Evolutionary conservation across 2,797 vertebrate species (phyloP), one percentile per base, ranked within the genome.

Genomic region (Danio tinwini): DNA sequence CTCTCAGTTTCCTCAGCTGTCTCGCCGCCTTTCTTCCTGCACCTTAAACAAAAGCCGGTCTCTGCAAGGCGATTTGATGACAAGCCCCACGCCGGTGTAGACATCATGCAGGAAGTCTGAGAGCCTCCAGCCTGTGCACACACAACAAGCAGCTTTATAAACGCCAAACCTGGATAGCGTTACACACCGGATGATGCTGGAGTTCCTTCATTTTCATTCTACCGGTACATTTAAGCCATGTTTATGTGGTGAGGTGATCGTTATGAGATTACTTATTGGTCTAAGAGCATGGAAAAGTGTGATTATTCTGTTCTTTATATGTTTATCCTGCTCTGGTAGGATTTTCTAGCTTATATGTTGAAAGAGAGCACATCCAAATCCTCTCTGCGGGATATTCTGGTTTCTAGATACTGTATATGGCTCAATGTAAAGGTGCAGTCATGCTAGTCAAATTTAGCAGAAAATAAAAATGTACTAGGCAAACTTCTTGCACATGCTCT

Each of bases 1-100:
- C 73, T 74, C 67, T 69, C 71, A 58, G 59, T 56, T 84, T 58
- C 29, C 11, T 50, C 63, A 40, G 58, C 62, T 71, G 58, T 47
- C 83, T 83, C 83, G n/a, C 82, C 2, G 19, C 45, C 69, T 69
- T 37, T 75, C 55, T 74, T 77, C 69, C 53, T n/a, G 5, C 55
- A 64, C 45, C 52, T 77, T 58, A 82, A 83, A 83, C 63, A 85
- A 81, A 82, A 49, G 59, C 45, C 42, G 5, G 47, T n/a, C 9
- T 82, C 47, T 76, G 14, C 65, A 47, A 68, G 63, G 56, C 29
- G 56, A 65, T 67, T 80, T 55, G 67, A 74, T 69, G 68, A 56
- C 61, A 73, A 64, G 45, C 37, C 39, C 65, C 69, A 40, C 39
- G n/a, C 76, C 71, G 73, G 56, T 78, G 55, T 59, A 76, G 72